phyloP scores from a whole-genome alignment of 2,888 invertebrate genomes.

The Saturnia japonica region DNA sequence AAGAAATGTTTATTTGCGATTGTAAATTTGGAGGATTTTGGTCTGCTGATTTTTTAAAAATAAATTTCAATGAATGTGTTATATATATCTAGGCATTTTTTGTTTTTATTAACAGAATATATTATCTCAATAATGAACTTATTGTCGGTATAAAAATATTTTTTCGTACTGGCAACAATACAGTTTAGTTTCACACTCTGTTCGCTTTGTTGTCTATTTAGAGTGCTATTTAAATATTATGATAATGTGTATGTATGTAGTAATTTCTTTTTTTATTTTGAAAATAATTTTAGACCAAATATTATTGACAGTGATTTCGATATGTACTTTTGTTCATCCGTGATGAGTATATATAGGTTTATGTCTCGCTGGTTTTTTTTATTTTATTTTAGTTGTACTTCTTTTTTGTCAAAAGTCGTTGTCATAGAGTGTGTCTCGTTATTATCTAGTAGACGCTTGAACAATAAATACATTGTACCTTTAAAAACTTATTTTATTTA shows the following conservation, averaged over 20 bases:
- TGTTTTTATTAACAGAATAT: background rate
- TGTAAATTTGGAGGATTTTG: background rate
- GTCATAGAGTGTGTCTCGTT: constrained; percentile 66
- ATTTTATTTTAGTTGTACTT: constrained; percentile 41
- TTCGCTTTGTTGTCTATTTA: constrained; percentile 31
- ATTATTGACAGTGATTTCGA: constrained; percentile 64
- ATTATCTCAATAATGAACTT: background rate
- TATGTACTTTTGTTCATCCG: constrained; percentile 46
- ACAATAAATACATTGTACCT: constrained; percentile 79
- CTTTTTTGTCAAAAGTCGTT: constrained; percentile 55
- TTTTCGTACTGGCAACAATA: constrained; percentile 24
- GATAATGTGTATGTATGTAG: constrained; percentile 29
- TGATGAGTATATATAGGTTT: constrained; percentile 50
- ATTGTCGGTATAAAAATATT: constrained; percentile 4
- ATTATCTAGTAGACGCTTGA: constrained; percentile 77
- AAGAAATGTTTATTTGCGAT: background rate
- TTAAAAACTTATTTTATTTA: constrained; percentile 47
- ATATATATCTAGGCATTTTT: background rate
- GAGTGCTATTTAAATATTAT: constrained; percentile 28
- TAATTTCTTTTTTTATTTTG: constrained; percentile 35
- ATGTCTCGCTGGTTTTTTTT: constrained; percentile 57
- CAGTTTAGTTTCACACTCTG: constrained; percentile 20
- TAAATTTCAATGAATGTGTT: background rate
- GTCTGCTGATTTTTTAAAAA: background rate
- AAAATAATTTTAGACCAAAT: constrained; percentile 52